These are phyloP conservation scores for Manis javanica DNA, from an alignment of 2,797 vertebrate genomes.

Conservation along the genomic window DNA sequence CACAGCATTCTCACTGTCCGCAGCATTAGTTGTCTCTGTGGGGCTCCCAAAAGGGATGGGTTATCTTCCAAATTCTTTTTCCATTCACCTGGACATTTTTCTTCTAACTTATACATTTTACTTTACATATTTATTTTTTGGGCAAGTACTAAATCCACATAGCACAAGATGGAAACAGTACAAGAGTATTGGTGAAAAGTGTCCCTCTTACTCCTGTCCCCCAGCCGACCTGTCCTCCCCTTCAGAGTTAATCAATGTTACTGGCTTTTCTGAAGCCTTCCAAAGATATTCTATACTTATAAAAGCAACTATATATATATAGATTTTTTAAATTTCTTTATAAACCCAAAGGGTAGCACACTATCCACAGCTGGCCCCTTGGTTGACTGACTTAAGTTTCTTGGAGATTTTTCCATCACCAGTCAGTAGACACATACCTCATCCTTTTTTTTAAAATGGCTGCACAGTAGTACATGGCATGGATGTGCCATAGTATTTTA, in stretches of 20 bases:
- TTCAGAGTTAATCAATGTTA: conserved; percentile 6
- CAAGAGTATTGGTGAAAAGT: conserved; percentile 10
- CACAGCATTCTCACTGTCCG: neutral
- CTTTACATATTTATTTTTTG: neutral
- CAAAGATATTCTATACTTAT: neutral
- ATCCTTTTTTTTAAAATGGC: neutral
- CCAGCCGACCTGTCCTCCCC: neutral
- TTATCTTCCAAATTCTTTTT: neutral
- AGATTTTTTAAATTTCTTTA: conserved; percentile 23
- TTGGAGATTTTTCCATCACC: conserved; percentile 5
- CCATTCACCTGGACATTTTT: neutral
- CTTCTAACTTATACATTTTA: neutral
- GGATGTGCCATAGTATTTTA: neutral
- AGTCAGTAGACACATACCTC: neutral
- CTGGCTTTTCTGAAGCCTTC: conserved; percentile 20
- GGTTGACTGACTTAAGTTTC: conserved; percentile 5
- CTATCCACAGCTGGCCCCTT: neutral
- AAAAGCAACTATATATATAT: neutral
- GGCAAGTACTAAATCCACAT: conserved; percentile 6
- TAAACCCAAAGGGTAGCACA: neutral
- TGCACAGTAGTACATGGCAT: conserved; percentile 35
- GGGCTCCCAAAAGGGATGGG: neutral
- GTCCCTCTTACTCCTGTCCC: neutral
- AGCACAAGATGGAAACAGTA: neutral
- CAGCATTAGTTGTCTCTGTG: neutral